Evolutionary conservation across 1,140 invertebrate species (phyloP).

Genomic region (Ctenoplectra terminalis): DNA sequence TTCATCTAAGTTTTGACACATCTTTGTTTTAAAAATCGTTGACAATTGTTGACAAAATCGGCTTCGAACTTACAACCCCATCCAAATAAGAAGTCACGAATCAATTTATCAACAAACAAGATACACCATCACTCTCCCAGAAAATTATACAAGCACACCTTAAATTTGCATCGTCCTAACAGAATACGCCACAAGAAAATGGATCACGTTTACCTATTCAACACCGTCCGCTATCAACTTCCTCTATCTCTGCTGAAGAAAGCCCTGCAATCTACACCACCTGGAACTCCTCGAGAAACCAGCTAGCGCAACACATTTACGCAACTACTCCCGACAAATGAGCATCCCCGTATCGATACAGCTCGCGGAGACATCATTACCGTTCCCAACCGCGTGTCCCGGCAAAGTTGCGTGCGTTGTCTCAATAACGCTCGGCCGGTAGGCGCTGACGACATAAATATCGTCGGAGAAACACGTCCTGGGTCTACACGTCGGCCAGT

Average conservation of each 20-base stretch:
- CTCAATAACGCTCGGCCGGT: constrained; percentile 54
- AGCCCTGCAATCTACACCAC: not conserved
- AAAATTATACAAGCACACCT: not conserved
- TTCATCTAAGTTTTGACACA: no score
- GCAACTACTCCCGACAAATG: not conserved
- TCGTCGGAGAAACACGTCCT: constrained; percentile 67
- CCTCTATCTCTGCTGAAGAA: not conserved
- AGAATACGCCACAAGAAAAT: not conserved
- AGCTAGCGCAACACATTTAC: not conserved
- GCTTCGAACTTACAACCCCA: no score
- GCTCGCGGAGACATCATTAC: not conserved
- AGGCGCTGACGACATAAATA: constrained; percentile 71
- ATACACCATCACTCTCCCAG: no score
- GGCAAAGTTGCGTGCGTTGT: constrained; percentile 61
- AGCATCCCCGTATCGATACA: not conserved
- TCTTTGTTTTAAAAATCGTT: no score
- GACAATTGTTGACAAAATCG: no score
- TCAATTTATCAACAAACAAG: not conserved
- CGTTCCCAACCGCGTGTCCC: not conserved
- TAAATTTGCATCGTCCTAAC: not conserved
- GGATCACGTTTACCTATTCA: not conserved
- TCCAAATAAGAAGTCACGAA: no score
- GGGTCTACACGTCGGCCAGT: not conserved
- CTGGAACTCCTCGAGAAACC: not conserved
- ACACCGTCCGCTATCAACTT: no score